A percentile compares a stretch with the other conserved stretches of the same genome.
Conservation (phyloP, 2,797 vertebrate genomes). For the Glyptemys insculpta region DNA sequence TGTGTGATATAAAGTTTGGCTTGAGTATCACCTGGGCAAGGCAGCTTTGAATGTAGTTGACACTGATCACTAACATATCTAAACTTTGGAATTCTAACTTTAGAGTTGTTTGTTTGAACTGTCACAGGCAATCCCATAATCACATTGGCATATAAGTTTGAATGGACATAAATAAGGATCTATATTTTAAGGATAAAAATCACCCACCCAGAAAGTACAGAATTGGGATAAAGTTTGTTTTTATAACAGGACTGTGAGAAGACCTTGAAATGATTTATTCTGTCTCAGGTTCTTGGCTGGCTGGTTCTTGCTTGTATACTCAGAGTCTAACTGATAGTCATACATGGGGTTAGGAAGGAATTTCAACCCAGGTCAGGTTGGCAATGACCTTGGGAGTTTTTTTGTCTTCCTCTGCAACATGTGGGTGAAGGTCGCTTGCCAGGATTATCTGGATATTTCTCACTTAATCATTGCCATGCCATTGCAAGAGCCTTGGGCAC, state of each 20-base stretch:
- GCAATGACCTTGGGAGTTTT: too few species aligned
- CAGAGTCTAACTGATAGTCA: too few species aligned
- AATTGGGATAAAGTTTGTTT: background rate
- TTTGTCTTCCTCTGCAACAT: too few species aligned
- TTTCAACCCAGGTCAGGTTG: too few species aligned
- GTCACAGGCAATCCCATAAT: background rate
- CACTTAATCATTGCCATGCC: too few species aligned
- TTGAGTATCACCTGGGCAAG: background rate
- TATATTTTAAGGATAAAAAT: background rate
- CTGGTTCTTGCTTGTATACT: too few species aligned
- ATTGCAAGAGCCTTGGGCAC: too few species aligned
- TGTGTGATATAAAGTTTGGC: background rate
- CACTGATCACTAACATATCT: background rate
- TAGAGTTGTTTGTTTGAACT: background rate
- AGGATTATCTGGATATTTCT: too few species aligned
- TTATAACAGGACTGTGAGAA: background rate
- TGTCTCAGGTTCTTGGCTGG: too few species aligned
- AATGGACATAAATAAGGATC: background rate
- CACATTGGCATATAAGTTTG: background rate
- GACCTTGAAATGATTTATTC: background rate
- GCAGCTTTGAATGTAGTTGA: background rate
- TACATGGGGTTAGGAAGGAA: too few species aligned
- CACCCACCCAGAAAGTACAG: background rate
- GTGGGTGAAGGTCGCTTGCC: too few species aligned
- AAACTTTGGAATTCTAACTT: background rate